These are phyloP conservation scores for Tetranychus urticae DNA, from an alignment of 1,140 invertebrate genomes.

Conservation along the genomic window DNA sequence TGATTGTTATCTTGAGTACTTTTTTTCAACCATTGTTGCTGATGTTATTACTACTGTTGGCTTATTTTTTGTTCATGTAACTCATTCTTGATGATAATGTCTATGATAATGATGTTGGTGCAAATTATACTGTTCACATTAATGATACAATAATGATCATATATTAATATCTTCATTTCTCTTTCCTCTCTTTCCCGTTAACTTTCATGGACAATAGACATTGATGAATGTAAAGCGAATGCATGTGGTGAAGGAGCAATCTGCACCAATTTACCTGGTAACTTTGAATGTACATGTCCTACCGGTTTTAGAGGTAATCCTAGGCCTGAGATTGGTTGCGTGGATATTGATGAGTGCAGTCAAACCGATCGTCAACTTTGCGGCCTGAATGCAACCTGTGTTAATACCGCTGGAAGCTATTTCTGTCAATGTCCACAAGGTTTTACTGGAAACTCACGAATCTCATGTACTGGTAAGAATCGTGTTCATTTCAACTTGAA, in stretches of 20 bases:
- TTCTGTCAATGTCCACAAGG: slow-evolving; percentile 19
- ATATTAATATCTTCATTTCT: background rate
- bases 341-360: slow-evolving; percentile 79
- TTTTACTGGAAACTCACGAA: slow-evolving; percentile 15
- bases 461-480: background rate
- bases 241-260: slow-evolving; percentile 38
- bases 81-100: no score
- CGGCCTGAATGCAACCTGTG: slow-evolving; percentile 55
- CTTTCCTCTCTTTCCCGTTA: background rate
- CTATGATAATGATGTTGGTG: no score
- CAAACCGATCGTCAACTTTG: slow-evolving; percentile 35
- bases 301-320: slow-evolving; percentile 50
- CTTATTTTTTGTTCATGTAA: no score
- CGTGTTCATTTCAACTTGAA: background rate
- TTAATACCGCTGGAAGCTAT: slow-evolving; percentile 49
- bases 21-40: no score
- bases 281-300: slow-evolving; percentile 46
- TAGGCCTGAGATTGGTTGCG: slow-evolving; percentile 13
- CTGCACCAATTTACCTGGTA: slow-evolving; percentile 43
- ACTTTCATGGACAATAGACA: slow-evolving; percentile 9
- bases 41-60: no score
- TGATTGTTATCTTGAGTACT: background rate
- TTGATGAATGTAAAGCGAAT: slow-evolving; percentile 46
- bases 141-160: no score
- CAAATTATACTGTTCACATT: no score